Percentiles rank a stretch among this genome's conserved stretches.
Conservation (phyloP, 2,888 invertebrate species). For the Nineta flava region DNA sequence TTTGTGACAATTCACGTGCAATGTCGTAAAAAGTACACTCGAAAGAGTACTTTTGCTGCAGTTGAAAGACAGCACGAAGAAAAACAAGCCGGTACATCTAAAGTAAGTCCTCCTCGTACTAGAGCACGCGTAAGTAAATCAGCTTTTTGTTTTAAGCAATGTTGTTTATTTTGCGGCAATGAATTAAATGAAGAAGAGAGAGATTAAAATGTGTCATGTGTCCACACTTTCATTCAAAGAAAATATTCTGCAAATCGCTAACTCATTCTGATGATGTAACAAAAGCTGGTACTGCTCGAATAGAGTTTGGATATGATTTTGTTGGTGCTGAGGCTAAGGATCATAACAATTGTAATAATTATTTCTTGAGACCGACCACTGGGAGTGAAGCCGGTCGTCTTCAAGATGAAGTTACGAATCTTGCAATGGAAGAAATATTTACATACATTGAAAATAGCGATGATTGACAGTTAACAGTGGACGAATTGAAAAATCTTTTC, state of each 20-base stretch:
- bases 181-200: constrained; percentile 19
- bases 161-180: constrained; percentile 24
- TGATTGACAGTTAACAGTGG: constrained; percentile 13
- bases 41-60: constrained; percentile 17
- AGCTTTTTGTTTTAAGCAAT: no score
- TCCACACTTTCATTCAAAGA: constrained; percentile 15
- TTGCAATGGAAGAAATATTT: no score
- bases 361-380: constrained; percentile 18
- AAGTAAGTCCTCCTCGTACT: no score
- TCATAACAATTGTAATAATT: constrained; percentile 18
- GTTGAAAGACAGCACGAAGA: constrained; percentile 17
- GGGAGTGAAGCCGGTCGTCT: constrained; percentile 20
- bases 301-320: constrained; percentile 19
- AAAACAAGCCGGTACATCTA: constrained; percentile 18
- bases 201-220: no score
- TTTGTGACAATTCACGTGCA: constrained; percentile 17
- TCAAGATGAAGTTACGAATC: no score
- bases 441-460: no score
- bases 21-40: constrained; percentile 18
- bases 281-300: constrained; percentile 18
- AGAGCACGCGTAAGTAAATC: constrained; percentile 18
- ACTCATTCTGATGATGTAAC: constrained; percentile 12
- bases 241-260: constrained; percentile 14
- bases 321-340: constrained; percentile 20
- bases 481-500: constrained; percentile 10